Percentiles rank a stretch among this genome's conserved stretches.
phyloP scores from a whole-genome alignment of 2,888 invertebrate genomes.

The Colostygia pectinataria region DNA sequence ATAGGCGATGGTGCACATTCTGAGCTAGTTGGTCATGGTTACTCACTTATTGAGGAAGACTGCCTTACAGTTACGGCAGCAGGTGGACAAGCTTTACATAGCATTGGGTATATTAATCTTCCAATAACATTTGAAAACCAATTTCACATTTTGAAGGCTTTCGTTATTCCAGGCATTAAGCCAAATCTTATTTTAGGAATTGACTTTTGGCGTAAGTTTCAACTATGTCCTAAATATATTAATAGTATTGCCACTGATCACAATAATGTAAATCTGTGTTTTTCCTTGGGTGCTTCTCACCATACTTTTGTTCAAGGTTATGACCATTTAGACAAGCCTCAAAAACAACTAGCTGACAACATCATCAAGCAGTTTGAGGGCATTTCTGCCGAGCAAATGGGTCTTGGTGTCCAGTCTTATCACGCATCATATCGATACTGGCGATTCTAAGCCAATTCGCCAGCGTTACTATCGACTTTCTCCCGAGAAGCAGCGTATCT shows the following conservation, averaged over 20 bases:
- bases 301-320: background rate
- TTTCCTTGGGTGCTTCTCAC: background rate
- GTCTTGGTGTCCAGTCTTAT: background rate
- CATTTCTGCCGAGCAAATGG: background rate
- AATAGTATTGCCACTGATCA: background rate
- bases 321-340: background rate
- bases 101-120: background rate
- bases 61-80: background rate
- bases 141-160: background rate
- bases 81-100: background rate
- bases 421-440: background rate
- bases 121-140: conserved; percentile 1
- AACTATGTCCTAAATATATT: background rate
- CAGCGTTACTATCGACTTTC: background rate
- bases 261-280: background rate
- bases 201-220: conserved; percentile 1
- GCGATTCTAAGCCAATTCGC: background rate
- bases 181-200: conserved; percentile 1
- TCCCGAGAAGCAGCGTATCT: background rate
- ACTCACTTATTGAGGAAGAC: background rate
- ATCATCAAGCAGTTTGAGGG: background rate
- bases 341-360: background rate
- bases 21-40: background rate
- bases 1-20: background rate
- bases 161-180: conserved; percentile 3